Evolutionary conservation across 1,140 invertebrate genomes (phyloP), one percentile per base, ranked within the genome.

Genomic region (Lerema accius): DNA sequence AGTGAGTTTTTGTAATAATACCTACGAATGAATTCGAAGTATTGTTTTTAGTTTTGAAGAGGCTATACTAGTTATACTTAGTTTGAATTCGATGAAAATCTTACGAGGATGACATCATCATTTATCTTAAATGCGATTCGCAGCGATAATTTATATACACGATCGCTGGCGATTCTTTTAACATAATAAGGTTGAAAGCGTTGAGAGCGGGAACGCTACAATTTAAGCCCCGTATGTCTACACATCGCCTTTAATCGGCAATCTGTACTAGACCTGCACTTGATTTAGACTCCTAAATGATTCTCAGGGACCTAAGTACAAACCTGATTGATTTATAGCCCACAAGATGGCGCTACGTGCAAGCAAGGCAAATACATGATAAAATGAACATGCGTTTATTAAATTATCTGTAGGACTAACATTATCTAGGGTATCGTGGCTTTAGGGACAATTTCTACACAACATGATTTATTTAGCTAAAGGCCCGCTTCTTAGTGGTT

Each of bases 281-380:
- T 59, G 56, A 59, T 59, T 59, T 59, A 59, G 56, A 48, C 56
- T 59, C 43, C 32, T 59, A 59, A 59, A 59, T 59, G 56, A 48
- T 59, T 48, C 15, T 59, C 43, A 39, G 17, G 16, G 39, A 26
- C 28, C 56, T 59, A 23, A 59, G 46, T 46, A 59, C 37, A 59
- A 59, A 46, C 42, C 55, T 37, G 55, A 58, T 46, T 58, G 55
- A 58, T 58, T 58, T 58, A 58, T 58, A 28, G 55, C 55, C 11
- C 55, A 58, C 40, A 42, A 58, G 55, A 58, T 58, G 55, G 55
- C 55, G 55, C 55, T 58, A 58, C 42, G 55, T 56, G 51, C 51
- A 43, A 46, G 42, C 55, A 58, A 35, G 15, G 23, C 55, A 58
- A 58, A 58, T 37, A 53, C 23, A 58, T 26, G 55, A 58, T 58